Base-by-base conservation (phyloP, 1,140 invertebrate species). In the Euura saliciscinereae region DNA sequence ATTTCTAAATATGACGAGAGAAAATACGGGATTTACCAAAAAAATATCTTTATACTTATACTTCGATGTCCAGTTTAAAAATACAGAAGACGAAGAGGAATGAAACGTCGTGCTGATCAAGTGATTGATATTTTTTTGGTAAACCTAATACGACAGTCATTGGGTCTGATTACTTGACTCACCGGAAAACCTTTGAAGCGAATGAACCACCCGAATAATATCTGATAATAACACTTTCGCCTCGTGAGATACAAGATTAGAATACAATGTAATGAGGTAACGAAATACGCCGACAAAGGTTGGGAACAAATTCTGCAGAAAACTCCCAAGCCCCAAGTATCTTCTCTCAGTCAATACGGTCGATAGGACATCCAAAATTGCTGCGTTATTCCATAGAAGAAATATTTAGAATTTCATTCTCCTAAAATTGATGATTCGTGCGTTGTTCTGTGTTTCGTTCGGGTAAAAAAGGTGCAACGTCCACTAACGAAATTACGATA, bases 1-100 rank as follows among this genome's bases (percentile, higher is more conserved):
- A 28, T 28, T 83, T 83, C 78, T 83, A 80, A 75, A 74, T 59
- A 3, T 82, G 80, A 76, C 77, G 75, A 84, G 77, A 84, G 79
- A 75, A 79, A 81, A 80, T 83, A 81, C 81, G 51, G 28, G 10
- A 82, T 81, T 83, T 82, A 82, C 79, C 81, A 85, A 84, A 84
- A 73, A 80, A 78, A 76, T 5, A 66, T 11, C 64, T 11, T 59
- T 59, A 59, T 59, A 11, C 8, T 11, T 59, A 11, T 11, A 59
- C 51, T 59, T 11, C 3, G 13, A 59, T 59, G 13, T 59, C 8
- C 51, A 6, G 51, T 11, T 59, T 11, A 59, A 59, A 59, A 59
- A 44, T 7, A 44, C 28, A 28, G 28, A 28, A 28, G 28, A 28
- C 28, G 28, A 28, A 28, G 28, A 28, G 28, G 28, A 28, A 28